A percentile compares a stretch with the other conserved stretches of the same genome.
Conservation (phyloP, 2,797 vertebrate species). For the Pygocentrus nattereri region DNA sequence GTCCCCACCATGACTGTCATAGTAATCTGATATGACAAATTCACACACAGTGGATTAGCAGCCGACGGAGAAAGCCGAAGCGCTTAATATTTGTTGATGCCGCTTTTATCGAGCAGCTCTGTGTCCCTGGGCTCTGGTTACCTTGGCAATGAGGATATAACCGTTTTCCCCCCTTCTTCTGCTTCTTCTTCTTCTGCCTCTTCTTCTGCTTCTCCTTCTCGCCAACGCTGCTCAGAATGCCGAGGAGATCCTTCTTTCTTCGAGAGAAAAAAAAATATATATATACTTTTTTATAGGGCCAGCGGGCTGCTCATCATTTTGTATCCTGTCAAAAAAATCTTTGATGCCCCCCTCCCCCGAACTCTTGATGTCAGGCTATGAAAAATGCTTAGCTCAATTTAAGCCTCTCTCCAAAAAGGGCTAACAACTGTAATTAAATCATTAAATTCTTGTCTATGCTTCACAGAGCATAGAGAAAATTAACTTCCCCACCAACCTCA, state of each 20-base stretch:
- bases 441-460: slow-evolving; percentile 99
- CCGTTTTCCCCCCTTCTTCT: slow-evolving; percentile 87
- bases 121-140: slow-evolving; percentile 96
- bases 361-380: slow-evolving; percentile 99
- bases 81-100: slow-evolving; percentile 99
- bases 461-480: slow-evolving; percentile 98
- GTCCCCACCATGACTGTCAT: slow-evolving; percentile 54
- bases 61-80: slow-evolving; percentile 95
- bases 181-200: neutral
- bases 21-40: slow-evolving; percentile 99
- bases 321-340: slow-evolving; percentile 95
- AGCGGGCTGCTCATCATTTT: slow-evolving; percentile 96
- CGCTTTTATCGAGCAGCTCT: slow-evolving; percentile 98
- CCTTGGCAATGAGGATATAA: slow-evolving; percentile 92
- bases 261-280: slow-evolving; percentile 59
- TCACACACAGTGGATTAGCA: slow-evolving; percentile 99
- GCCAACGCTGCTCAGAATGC: slow-evolving; percentile 84
- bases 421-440: slow-evolving; percentile 99
- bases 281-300: slow-evolving; percentile 78
- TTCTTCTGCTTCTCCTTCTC: neutral
- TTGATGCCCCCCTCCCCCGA: slow-evolving; percentile 89
- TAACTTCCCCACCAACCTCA: slow-evolving; percentile 97
- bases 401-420: slow-evolving; percentile 99
- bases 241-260: slow-evolving; percentile 70
- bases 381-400: slow-evolving; percentile 99